Evolutionary conservation across 2,113 vertebrate species (phyloP).

Genomic region (Pica pica): DNA sequence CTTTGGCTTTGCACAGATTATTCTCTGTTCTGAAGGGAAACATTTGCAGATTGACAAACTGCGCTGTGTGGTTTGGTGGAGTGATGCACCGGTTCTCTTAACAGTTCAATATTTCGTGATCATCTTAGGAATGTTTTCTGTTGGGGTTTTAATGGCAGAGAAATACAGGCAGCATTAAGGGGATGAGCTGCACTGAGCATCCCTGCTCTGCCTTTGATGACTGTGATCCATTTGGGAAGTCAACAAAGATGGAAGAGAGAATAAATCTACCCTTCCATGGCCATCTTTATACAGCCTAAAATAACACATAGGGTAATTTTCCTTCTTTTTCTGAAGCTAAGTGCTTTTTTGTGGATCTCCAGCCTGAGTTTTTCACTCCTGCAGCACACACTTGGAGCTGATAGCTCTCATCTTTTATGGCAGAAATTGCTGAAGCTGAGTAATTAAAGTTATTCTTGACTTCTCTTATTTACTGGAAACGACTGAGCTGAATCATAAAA

Average conservation of each 20-base stretch:
- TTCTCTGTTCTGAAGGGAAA: not conserved
- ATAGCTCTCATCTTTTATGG: constrained; percentile 20
- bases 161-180: not conserved
- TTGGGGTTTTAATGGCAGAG: not conserved
- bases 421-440: constrained; percentile 27
- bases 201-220: not conserved
- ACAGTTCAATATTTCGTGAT: not conserved
- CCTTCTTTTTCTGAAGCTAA: not conserved
- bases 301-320: constrained; percentile 15
- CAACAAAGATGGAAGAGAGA: not conserved
- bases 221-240: constrained; percentile 8
- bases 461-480: constrained; percentile 47
- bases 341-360: not conserved
- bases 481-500: constrained; percentile 24
- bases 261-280: constrained; percentile 21
- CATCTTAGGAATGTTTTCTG: not conserved
- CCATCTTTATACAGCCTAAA: not conserved
- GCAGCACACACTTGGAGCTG: not conserved
- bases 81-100: not conserved
- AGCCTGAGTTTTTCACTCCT: not conserved
- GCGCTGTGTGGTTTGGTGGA: not conserved
- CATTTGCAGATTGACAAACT: not conserved
- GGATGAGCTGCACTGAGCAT: not conserved
- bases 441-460: constrained; percentile 57
- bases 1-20: not conserved